Conservation (phyloP, 30 jellyfish, hydroid and myxozoan species). For the Aurelia aurita region DNA sequence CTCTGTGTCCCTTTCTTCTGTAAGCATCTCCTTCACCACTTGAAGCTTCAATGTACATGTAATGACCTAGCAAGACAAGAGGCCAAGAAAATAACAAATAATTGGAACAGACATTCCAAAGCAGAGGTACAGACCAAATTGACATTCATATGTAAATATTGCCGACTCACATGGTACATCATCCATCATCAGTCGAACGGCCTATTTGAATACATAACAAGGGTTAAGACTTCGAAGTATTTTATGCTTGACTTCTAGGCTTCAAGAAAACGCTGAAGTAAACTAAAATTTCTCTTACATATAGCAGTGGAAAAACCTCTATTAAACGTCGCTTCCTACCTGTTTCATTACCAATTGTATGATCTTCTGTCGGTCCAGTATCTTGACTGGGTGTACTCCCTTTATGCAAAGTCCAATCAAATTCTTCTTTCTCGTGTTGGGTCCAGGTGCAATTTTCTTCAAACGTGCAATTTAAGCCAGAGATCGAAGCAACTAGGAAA, state of each 20-base stretch:
- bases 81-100: too few species aligned
- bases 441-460: conserved; percentile 86
- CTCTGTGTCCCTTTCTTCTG: conserved; percentile 74
- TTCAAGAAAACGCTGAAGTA: too few species aligned
- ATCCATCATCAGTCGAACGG: too few species aligned
- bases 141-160: too few species aligned
- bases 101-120: too few species aligned
- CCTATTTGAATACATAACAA: too few species aligned
- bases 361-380: conserved; percentile 89
- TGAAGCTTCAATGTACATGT: conserved; percentile 87
- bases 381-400: conserved; percentile 84
- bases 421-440: conserved; percentile 33
- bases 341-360: conserved; percentile 31
- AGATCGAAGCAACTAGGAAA: conserved; percentile 10
- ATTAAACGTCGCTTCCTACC: conserved; percentile 7
- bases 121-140: too few species aligned
- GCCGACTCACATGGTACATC: too few species aligned
- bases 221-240: too few species aligned
- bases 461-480: conserved; percentile 81
- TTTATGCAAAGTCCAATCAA: conserved; percentile 68
- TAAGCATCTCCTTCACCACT: conserved; percentile 51
- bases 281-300: too few species aligned
- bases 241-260: too few species aligned
- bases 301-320: too few species aligned
- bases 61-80: conserved; percentile 47